phyloP scores from a whole-genome alignment of 2,888 invertebrate genomes.

The Eremobia ochroleuca region DNA sequence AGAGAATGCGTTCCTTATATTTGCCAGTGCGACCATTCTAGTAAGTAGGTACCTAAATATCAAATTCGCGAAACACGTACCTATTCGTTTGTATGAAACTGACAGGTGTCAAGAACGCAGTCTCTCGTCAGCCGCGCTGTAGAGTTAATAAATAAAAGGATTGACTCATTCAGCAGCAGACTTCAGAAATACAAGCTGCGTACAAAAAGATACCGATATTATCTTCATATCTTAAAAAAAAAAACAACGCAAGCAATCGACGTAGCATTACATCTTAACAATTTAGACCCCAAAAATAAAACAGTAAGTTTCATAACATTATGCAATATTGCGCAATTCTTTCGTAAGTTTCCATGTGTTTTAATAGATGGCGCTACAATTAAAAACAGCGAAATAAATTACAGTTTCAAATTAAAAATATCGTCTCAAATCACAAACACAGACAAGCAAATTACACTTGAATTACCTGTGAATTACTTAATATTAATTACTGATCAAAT shows the following conservation, averaged over 20 bases:
- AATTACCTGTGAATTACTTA: too few species aligned
- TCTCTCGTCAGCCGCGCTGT: too few species aligned
- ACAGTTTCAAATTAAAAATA: background rate
- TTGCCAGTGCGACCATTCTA: too few species aligned
- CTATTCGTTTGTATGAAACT: too few species aligned
- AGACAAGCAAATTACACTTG: background rate
- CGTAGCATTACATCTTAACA: background rate
- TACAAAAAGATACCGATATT: background rate
- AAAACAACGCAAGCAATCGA: background rate
- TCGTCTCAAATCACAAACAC: background rate
- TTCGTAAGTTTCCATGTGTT: constrained; percentile 39
- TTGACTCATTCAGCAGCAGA: background rate
- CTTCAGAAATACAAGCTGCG: background rate
- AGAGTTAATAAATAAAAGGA: background rate
- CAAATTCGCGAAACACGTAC: too few species aligned
- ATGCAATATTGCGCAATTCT: constrained; percentile 29
- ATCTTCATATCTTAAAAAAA: background rate
- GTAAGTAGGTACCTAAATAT: too few species aligned
- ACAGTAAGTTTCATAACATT: constrained; percentile 15
- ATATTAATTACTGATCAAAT: background rate
- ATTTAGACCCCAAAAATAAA: constrained; percentile 14
- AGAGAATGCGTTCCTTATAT: too few species aligned
- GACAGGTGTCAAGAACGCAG: too few species aligned
- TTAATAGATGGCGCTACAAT: constrained; percentile 24
- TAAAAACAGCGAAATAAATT: background rate